Conservation (phyloP, 2,888 invertebrate species). For the Eubasilissa splendida region DNA sequence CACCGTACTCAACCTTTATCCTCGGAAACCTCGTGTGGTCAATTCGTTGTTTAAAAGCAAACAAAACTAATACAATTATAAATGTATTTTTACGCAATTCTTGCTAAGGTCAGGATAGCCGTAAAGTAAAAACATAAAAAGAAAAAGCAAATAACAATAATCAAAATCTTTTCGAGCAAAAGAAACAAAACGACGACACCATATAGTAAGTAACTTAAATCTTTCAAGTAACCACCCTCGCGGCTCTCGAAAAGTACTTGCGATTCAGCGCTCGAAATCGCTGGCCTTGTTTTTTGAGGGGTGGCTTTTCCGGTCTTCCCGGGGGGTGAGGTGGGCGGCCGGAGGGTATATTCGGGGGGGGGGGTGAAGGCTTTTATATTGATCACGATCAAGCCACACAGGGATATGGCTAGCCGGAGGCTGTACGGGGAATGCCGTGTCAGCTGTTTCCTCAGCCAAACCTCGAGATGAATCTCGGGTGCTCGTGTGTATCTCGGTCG, state of each 20-base stretch:
- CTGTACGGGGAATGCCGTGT: constrained; percentile 6
- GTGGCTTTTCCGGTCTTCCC: constrained; percentile 21
- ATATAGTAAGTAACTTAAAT: constrained; percentile 20
- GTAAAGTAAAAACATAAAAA: not conserved
- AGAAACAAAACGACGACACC: too few species aligned
- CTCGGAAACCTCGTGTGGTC: too few species aligned
- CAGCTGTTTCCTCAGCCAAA: constrained; percentile 35
- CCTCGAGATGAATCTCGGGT: constrained; percentile 21
- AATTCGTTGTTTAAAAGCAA: too few species aligned
- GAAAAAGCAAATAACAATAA: too few species aligned
- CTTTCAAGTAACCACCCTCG: constrained; percentile 9
- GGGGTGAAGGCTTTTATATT: constrained; percentile 20
- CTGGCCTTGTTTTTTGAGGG: constrained; percentile 29
- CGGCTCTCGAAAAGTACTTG: constrained; percentile 18
- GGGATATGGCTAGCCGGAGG: constrained; percentile 12
- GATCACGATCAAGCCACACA: constrained; percentile 32
- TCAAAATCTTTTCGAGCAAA: too few species aligned
- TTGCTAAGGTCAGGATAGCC: too few species aligned
- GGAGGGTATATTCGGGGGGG: not conserved
- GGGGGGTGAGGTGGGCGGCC: not conserved
- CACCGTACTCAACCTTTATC: too few species aligned
- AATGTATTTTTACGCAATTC: too few species aligned
- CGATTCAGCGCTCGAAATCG: constrained; percentile 32
- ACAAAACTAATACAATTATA: too few species aligned
- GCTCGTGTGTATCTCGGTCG: not conserved